These are phyloP conservation scores for Chiloscyllium punctatum DNA, from an alignment of 2,797 vertebrate genomes.

Conservation along the genomic window DNA sequence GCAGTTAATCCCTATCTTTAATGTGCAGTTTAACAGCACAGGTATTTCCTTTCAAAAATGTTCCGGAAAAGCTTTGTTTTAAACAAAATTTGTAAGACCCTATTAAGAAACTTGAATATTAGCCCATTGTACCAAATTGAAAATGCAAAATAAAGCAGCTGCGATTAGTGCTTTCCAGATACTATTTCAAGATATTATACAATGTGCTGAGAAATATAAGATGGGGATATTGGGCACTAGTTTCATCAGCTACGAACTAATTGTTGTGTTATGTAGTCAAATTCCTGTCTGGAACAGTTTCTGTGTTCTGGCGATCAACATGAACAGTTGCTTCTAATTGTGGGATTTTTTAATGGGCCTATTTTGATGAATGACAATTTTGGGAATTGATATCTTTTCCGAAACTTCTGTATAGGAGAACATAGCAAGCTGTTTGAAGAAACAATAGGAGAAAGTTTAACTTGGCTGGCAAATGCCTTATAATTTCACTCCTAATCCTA, in stretches of 20 bases:
- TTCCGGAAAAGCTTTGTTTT: neutral
- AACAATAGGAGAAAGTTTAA: neutral
- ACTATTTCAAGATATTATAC: neutral
- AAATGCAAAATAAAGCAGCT: neutral
- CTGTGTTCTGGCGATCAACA: neutral
- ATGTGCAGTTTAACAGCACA: neutral
- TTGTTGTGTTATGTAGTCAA: neutral
- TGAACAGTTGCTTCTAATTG: neutral
- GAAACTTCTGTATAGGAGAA: neutral
- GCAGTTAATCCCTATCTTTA: neutral
- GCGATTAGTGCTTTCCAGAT: neutral
- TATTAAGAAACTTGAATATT: neutral
- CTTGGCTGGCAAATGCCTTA: neutral
- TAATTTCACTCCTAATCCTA: neutral
- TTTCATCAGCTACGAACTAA: neutral
- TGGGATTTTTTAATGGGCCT: neutral
- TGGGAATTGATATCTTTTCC: neutral
- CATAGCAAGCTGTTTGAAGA: neutral
- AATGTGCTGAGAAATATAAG: neutral
- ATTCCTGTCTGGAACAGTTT: neutral
- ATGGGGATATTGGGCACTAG: neutral
- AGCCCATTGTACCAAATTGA: neutral
- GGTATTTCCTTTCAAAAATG: neutral
- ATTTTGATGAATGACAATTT: neutral
- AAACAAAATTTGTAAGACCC: neutral